Evolutionary conservation across 2,113 vertebrate genomes (phyloP).

Genomic region (Chamaetylas fuelleborni): DNA sequence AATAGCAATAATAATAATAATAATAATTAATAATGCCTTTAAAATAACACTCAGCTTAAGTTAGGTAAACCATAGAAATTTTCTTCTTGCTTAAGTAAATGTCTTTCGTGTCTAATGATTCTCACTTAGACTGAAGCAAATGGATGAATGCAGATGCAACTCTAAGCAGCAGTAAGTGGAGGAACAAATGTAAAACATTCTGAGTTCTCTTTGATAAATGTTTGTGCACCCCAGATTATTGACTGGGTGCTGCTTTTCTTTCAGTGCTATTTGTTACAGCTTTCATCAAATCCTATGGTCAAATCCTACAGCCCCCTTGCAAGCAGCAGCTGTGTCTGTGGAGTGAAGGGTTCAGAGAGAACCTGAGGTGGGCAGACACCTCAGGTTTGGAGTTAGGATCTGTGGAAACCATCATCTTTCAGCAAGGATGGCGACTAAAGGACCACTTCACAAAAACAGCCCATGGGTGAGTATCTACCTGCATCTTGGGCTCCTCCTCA

Average conservation of each 20-base stretch:
- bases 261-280: not conserved
- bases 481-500: not conserved
- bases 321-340: not conserved
- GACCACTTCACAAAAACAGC: not conserved
- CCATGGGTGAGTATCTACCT: not conserved
- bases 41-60: not conserved
- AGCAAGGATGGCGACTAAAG: not conserved
- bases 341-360: not conserved
- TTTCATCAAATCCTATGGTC: not conserved
- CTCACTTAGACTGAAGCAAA: not conserved
- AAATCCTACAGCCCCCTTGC: not conserved
- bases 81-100: not conserved
- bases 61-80: not conserved
- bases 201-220: not conserved
- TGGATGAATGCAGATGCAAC: constrained; percentile 5
- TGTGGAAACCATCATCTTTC: not conserved
- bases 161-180: not conserved
- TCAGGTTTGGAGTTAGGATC: not conserved
- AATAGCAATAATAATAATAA: not conserved
- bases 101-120: not conserved
- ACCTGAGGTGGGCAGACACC: not conserved
- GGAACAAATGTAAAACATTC: not conserved
- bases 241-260: not conserved
- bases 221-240: not conserved
- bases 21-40: not conserved